Percentiles rank a stretch among this genome's conserved stretches.
These are phyloP conservation scores for Anguilla pacifica DNA, from an alignment of 2,797 vertebrate genomes.

Conservation along the genomic window DNA sequence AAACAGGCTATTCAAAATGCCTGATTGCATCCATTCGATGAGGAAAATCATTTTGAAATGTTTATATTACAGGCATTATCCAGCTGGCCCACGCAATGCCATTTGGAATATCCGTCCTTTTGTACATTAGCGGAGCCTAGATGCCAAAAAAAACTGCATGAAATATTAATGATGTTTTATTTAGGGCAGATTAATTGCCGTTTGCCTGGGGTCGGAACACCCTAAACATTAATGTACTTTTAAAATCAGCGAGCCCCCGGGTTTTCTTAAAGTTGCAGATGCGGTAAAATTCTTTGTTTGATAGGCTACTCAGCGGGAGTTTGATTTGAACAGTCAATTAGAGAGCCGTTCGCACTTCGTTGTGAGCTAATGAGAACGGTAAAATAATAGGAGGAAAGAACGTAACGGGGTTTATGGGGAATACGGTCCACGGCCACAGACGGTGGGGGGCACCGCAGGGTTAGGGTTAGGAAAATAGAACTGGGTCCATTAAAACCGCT, in stretches of 20 bases:
- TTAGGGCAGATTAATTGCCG: constrained; percentile 3
- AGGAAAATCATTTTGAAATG: background rate
- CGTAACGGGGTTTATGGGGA: background rate
- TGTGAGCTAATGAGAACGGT: background rate
- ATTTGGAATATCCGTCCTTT: background rate
- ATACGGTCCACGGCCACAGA: background rate
- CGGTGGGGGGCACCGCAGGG: background rate
- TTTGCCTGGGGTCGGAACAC: background rate
- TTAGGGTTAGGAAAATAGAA: background rate
- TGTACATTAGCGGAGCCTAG: background rate
- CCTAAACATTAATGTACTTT: constrained; percentile 5
- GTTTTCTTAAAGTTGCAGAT: background rate
- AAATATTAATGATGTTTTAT: constrained; percentile 6
- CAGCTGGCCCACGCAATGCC: background rate
- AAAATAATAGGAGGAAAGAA: background rate
- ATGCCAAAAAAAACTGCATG: background rate
- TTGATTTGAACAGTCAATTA: background rate
- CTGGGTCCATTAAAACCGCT: background rate
- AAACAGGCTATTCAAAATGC: background rate
- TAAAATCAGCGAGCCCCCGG: background rate
- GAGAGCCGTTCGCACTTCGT: background rate
- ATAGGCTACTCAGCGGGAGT: background rate
- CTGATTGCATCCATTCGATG: background rate
- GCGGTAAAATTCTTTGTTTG: background rate
- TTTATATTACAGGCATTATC: background rate